These are phyloP conservation scores for Lycorma delicatula DNA, from an alignment of 1,140 invertebrate species.

Conservation along the genomic window DNA sequence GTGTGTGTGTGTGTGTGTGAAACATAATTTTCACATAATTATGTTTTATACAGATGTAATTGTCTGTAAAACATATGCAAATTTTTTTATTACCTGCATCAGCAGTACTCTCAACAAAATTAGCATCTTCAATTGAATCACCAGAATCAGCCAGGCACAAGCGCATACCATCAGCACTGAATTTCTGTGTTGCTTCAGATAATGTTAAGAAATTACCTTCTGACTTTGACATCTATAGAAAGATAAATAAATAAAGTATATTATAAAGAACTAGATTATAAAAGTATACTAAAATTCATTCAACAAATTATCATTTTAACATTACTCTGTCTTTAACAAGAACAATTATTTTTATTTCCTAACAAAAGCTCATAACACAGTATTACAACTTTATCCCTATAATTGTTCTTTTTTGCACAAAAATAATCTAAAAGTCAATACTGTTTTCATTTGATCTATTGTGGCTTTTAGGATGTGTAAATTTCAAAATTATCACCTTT, in stretches of 20 bases:
- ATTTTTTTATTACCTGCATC: constrained; percentile 68
- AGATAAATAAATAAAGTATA: constrained; percentile 10
- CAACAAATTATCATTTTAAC: constrained; percentile 7
- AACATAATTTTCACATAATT: too few relatives aligned
- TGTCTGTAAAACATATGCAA: too few relatives aligned
- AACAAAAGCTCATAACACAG: too few relatives aligned
- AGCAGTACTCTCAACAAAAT: constrained; percentile 91
- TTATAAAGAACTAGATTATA: constrained; percentile 1
- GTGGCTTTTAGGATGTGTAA: too few relatives aligned
- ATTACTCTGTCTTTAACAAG: neutral
- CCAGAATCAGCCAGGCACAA: constrained; percentile 92
- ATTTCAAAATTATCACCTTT: too few relatives aligned
- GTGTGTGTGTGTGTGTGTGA: too few relatives aligned
- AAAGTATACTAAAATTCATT: neutral
- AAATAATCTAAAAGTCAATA: too few relatives aligned
- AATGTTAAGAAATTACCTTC: constrained; percentile 98
- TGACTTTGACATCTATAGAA: constrained; percentile 89
- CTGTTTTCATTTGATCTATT: too few relatives aligned
- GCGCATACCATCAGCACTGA: constrained; percentile 94
- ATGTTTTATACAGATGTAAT: too few relatives aligned
- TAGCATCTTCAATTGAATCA: constrained; percentile 97
- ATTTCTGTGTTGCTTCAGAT: constrained; percentile 80
- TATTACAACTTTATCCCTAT: too few relatives aligned
- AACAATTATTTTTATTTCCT: too few relatives aligned
- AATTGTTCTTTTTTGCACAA: too few relatives aligned